A percentile compares a stretch with the other conserved stretches of the same genome.
Conservation (phyloP, 2,797 vertebrate species). For the Gorsachius magnificus region DNA sequence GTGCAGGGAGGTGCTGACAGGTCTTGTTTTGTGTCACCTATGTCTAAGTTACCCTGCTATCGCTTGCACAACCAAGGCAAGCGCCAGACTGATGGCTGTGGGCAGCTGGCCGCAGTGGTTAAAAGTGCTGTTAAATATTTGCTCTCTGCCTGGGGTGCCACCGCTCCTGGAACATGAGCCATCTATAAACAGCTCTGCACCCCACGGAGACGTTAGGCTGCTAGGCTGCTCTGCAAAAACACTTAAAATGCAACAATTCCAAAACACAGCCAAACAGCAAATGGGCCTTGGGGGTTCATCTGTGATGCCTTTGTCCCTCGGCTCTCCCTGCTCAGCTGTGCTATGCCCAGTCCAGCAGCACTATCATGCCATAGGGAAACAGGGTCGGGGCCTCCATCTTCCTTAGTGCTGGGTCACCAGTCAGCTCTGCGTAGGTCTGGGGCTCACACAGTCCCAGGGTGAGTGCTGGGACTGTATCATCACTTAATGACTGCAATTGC, state of each 20-base stretch:
- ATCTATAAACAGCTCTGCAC: not conserved
- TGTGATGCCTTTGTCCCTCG: not conserved
- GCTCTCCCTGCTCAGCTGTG: not conserved
- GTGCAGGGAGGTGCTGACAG: not conserved
- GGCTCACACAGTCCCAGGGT: not conserved
- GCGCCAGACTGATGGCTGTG: not conserved
- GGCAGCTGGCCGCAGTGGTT: conserved; percentile 3
- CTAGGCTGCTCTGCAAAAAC: conserved; percentile 9
- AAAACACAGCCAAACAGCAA: not conserved
- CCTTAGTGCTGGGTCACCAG: not conserved
- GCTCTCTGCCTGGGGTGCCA: not conserved
- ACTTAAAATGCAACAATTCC: conserved; percentile 28
- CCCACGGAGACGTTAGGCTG: not conserved
- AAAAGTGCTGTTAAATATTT: conserved; percentile 44
- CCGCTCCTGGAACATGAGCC: not conserved
- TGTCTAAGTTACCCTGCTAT: not conserved
- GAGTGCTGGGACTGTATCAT: not conserved
- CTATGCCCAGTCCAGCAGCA: not conserved
- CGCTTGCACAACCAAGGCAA: not conserved
- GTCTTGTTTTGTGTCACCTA: conserved; percentile 10
- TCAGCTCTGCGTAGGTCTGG: not conserved
- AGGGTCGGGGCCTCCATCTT: not conserved
- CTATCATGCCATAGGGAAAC: not conserved
- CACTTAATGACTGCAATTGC: not conserved
- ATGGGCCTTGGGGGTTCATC: not conserved